Base-by-base conservation (phyloP, 2,113 vertebrate species). In the Entomyzon cyanotis region DNA sequence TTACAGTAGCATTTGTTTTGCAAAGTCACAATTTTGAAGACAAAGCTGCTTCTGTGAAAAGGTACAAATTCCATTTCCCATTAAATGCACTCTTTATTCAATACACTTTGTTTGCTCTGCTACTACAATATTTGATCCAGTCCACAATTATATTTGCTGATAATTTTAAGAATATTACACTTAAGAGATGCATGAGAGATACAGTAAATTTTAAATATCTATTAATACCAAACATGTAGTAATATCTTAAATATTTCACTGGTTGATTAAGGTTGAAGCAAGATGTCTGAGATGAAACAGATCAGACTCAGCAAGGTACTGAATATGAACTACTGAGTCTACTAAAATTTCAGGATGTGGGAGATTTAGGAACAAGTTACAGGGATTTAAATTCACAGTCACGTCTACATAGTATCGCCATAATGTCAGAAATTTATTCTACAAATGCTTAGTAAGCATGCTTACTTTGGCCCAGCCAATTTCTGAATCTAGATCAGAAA, bases 401-500 rank as follows among this genome's bases (percentile, higher is more conserved):
- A 30, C 16, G 68, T 77, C 41, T 25, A 90, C 8, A 25, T 2
- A 91, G 44, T 22, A 58, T 19, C 76, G 16, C 15, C 42, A 37
- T 23, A 56, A 23, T 7, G 6, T 46, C 41, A 69, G 39, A 49
- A 17, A 20, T 20, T 22, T 52, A 58, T 50, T 50, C 28, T 58
- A 79, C 27, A 31, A 24, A 22, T 77, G 49, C 42, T 69, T 56
- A 83, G 11, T 27, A 49, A 62, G 28, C 3, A 6, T 13, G 95
- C 98, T 99, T 96, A 99, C 99, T 94, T 99, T 99, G 23, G 99
- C 98, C 99, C 99, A 99, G 33, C 97, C 97, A 63, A 99, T 98
- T 96, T 99, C 99, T 24, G 98, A 86, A 71, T 99, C 99, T 11
- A 99, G 97, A 92, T 99, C 98, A 18, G 98, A 97, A 46, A 99